Evolutionary conservation across 2,797 vertebrate species (phyloP), one percentile per base, ranked within the genome.

Genomic region (Lacerta bilineata): DNA sequence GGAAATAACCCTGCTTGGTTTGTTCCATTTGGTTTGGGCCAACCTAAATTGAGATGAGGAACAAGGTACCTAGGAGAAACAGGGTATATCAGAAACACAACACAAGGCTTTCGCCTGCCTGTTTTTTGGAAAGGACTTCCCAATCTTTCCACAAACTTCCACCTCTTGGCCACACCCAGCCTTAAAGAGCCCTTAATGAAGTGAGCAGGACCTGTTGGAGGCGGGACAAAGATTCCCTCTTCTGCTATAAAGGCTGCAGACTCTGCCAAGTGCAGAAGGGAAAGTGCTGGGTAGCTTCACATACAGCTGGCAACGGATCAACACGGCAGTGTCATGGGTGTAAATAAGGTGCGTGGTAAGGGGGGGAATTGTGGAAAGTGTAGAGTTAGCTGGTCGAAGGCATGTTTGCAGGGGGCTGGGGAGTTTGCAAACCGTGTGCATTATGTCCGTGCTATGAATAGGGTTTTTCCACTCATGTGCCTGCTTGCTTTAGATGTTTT

Each of bases 161-260:
- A 8, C 13, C 6, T 27, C 39, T 85, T 69, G 41, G 46, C 1
- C 9, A 2, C 39, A 2, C 27, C 36, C 59, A 43, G 1, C 2
- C 20, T 59, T 25, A 61, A 36, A 50, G 50, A 50, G 50, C 50
- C 15, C 18, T 39, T 71, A 18, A 46, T 25, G 39, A 86, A 13
- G 27, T 43, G 23, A 8, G 59, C 25, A 41, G 50, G 36, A 79
- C 33, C 9, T 29, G n/a, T 13, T 1, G 23, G 59, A 29, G 69
- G 71, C 1, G 66, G 81, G 36, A 33, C 61, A 9, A 25, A 78
- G 36, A 8, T 59, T 27, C 23, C 25, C 11, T 71, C 10, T 18
- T 20, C 46, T 71, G 27, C 59, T 86, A 86, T 81, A 82, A 89
- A 85, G 27, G 36, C 46, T 33, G 29, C 29, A 50, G 11, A 50